Base-by-base conservation (phyloP, 2,113 vertebrate species). In the Chlorocebus sabaeus region DNA sequence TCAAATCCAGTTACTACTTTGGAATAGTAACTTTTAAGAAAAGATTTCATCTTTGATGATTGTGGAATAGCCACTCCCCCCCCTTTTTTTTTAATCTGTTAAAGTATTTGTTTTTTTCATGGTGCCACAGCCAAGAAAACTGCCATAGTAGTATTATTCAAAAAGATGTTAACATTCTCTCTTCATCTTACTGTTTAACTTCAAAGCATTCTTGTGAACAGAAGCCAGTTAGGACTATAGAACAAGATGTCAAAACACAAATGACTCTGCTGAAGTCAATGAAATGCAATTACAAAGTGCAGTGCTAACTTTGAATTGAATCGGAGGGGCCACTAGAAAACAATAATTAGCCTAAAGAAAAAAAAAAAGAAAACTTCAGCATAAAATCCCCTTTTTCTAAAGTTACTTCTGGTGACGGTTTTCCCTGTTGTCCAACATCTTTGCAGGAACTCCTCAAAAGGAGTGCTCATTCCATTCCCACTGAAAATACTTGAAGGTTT, bases 181-280 rank as follows among this genome's bases (percentile, higher is more conserved):
- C 50, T 93, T 93, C 93, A 90, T 90, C 83, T 80, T 92, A 38
- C 61, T 95, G 90, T 97, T 95, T 67, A 97, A 35, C 40, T 96
- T 98, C 86, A 97, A 96, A 97, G 95, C 89, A 40, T 72, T 97
- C 52, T 43, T 95, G 22, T 87, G 88, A 89, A 73, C 18, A 94
- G 90, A 97, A 97, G 93, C 70, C 93, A 92, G 85, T 87, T 94
- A 93, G 94, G 12, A 25, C 70, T 75, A 10, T 81, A 43, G 78
- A 95, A 82, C 75, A 72, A 96, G 75, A 96, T 93, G 48, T 45
- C 5, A 67, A 78, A 97, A 96, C 90, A 89, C 13, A 97, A 85
- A 89, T 11, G 89, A 90, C 45, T 81, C 82, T 50, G 61, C 43
- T 89, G 82, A 81, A 97, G 90, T 90, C 89, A 82, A 6, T 91